These are phyloP conservation scores for Equus przewalskii DNA, from an alignment of 2,113 vertebrate genomes.

Conservation along the genomic window DNA sequence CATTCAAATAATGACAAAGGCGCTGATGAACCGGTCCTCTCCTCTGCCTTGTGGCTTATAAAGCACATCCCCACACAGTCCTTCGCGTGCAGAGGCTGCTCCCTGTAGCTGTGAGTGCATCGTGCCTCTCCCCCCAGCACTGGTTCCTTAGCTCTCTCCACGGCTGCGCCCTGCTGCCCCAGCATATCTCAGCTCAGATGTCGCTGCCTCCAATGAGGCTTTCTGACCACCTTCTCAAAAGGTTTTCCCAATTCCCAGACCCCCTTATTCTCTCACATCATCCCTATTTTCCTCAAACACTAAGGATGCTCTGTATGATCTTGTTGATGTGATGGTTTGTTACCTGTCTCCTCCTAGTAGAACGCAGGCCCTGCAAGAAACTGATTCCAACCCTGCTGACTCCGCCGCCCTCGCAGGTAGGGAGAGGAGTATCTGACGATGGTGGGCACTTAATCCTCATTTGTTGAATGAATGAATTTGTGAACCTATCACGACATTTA, in stretches of 20 bases:
- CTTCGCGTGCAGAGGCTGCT: not conserved
- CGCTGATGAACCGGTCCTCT: rapidly evolving
- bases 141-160: not conserved
- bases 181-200: not conserved
- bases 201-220: not conserved
- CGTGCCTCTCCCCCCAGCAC: not conserved
- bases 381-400: rapidly evolving
- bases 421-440: not conserved
- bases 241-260: not conserved
- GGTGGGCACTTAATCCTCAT: not conserved
- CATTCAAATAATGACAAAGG: not conserved
- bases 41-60: not conserved
- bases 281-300: not conserved
- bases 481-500: not conserved
- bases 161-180: not conserved
- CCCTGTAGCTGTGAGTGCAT: rapidly evolving
- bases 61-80: rapidly evolving
- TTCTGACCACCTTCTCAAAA: not conserved
- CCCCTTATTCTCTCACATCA: not conserved
- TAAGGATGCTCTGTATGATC: rapidly evolving
- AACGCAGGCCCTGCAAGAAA: too few species aligned
- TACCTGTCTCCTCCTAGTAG: not conserved
- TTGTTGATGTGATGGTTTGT: rapidly evolving
- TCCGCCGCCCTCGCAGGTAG: rapidly evolving
- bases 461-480: not conserved